Base-by-base conservation (phyloP, 2,888 invertebrate species). In the Heterodera filipjevi region DNA sequence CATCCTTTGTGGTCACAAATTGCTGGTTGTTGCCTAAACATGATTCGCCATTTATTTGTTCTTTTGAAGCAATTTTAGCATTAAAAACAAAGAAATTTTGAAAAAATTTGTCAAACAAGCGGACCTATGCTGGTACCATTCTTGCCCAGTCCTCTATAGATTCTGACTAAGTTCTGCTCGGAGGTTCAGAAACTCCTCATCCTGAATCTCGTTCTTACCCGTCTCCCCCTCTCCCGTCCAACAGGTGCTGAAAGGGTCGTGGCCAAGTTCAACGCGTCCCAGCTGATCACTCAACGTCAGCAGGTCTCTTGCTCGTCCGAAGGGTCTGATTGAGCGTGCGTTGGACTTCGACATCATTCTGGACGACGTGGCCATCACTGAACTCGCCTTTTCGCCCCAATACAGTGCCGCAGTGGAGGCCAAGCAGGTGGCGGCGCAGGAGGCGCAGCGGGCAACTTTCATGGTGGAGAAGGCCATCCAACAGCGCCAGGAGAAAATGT, bases 331-430 rank as follows among this genome's bases (percentile, higher is more conserved):
- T 0, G 97, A 99, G 89, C 92, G 99, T 77, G 99, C 99, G 2
- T 93, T 94, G 87, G 99, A 99, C 90, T 99, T 99, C 90, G 95
- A 97, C 89, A 95, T 99, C 79, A 96, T 99, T 86, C 91, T 99
- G 79, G 99, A 99, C 91, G 99, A 99, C 91, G 99, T 99, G 10
- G 97, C 99, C 3, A 93, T 99, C 82, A 99, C 99, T 44, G 99
- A 99, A 90, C 91, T 99, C 84, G 96, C 96, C 90, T 99, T 99
- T 90, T 96, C 99, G 66, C 95, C 95, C 89, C 98, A 99, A 90
- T 99, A 99, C 90, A 96, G 98, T 1, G 96, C 96, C 53, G 99
- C 99, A 79, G 98, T 99, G 87, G 99, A 99, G 92, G 94, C 98
- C 8, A 85, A 85, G n/a, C 86, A 92, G 91, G 96, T 99, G 0